phyloP scores from a whole-genome alignment of 2,888 invertebrate genomes.

The Pasiphila rectangulata region DNA sequence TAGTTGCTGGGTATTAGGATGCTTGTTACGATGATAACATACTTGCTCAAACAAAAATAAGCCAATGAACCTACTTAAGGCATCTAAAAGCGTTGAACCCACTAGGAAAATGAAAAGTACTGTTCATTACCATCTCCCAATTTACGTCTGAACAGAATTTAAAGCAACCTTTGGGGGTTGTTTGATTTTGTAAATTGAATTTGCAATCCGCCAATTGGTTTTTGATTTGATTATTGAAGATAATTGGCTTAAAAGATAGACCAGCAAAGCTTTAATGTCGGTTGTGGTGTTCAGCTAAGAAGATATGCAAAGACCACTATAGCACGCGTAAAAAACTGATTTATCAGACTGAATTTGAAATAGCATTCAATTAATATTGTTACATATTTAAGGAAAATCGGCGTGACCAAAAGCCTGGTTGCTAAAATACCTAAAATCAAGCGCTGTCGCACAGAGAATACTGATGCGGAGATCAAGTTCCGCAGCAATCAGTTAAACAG shows the following conservation, averaged over 20 bases:
- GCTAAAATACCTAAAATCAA: too few relatives aligned
- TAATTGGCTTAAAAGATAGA: not conserved
- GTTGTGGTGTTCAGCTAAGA: too few relatives aligned
- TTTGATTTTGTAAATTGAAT: conserved; percentile 11
- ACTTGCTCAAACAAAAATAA: conserved; percentile 8
- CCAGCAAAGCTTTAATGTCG: too few relatives aligned
- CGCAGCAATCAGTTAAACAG: too few relatives aligned
- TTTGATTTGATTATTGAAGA: conserved; percentile 5
- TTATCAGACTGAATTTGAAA: too few relatives aligned
- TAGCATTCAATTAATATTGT: too few relatives aligned
- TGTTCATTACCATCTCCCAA: conserved; percentile 7
- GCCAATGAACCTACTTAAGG: conserved; percentile 9
- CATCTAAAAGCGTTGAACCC: conserved; percentile 9
- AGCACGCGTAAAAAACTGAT: too few relatives aligned
- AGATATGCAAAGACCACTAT: too few relatives aligned
- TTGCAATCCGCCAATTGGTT: conserved; percentile 10
- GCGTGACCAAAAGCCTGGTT: too few relatives aligned
- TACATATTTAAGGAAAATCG: too few relatives aligned
- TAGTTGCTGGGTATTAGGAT: conserved; percentile 2
- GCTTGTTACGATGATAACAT: conserved; percentile 5
- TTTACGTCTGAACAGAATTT: conserved; percentile 12
- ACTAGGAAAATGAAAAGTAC: conserved; percentile 1
- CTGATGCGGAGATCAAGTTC: too few relatives aligned
- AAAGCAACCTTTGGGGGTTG: conserved; percentile 8
- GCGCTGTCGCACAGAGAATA: too few relatives aligned